A percentile compares a stretch with the other conserved stretches of the same genome.
Evolutionary conservation across 2,888 invertebrate genomes (phyloP).

Genomic region (Andrena bucephala): DNA sequence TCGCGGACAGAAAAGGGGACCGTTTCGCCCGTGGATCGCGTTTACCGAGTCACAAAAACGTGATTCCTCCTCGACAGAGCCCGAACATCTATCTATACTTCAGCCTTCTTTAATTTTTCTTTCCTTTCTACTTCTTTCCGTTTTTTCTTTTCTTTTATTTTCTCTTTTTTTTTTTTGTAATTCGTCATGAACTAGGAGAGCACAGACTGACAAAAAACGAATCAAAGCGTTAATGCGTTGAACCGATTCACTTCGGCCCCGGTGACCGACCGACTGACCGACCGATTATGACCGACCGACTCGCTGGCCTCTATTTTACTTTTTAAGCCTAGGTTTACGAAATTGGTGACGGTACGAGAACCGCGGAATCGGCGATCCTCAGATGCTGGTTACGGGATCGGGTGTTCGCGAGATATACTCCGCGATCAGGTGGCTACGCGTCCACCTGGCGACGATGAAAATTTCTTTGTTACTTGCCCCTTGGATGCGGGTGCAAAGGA

Average conservation of each 20-base stretch:
- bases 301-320: constrained; percentile 67
- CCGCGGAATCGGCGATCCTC: constrained; percentile 25
- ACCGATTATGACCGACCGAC: constrained; percentile 32
- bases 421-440: constrained; percentile 36
- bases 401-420: constrained; percentile 23
- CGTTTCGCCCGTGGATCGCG: constrained; percentile 47
- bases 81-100: constrained; percentile 47
- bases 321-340: constrained; percentile 73
- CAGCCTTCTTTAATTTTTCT: constrained; percentile 8
- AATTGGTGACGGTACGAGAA: constrained; percentile 59
- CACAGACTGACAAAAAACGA: constrained; percentile 83
- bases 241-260: constrained; percentile 72
- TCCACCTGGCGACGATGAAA: constrained; percentile 17
- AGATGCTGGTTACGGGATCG: constrained; percentile 16
- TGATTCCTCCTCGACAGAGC: constrained; percentile 63
- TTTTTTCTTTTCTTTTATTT: neutral
- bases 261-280: constrained; percentile 42
- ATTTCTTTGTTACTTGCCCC: constrained; percentile 38
- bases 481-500: constrained; percentile 10
- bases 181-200: constrained; percentile 82
- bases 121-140: constrained; percentile 11
- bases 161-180: constrained; percentile 52
- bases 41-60: constrained; percentile 55
- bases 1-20: constrained; percentile 39
- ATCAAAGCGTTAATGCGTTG: constrained; percentile 80